Evolutionary conservation across 2,888 invertebrate genomes (phyloP).

Genomic region (Priocnemis perturbator): DNA sequence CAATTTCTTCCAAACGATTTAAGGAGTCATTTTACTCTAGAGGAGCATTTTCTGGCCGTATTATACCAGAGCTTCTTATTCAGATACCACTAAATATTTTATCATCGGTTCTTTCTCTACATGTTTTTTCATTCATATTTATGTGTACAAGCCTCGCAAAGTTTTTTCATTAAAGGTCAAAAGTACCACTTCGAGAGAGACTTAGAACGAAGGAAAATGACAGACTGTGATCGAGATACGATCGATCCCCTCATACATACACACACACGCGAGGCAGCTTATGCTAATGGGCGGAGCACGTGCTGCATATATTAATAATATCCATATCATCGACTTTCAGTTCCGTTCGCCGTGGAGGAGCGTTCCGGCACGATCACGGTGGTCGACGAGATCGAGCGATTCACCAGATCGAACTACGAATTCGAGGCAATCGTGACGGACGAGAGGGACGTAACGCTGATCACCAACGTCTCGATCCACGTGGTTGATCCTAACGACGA

Average conservation of each 20-base stretch:
- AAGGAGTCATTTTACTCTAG: too few species aligned
- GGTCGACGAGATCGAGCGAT: conserved; percentile 84
- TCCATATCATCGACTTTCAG: conserved; percentile 73
- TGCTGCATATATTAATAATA: conserved; percentile 38
- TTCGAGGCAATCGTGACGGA: conserved; percentile 89
- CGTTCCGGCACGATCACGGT: conserved; percentile 91
- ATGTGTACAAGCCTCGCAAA: too few species aligned
- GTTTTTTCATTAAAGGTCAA: too few species aligned
- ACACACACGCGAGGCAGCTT: conserved; percentile 9
- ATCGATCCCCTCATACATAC: too few species aligned
- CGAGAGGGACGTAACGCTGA: conserved; percentile 81
- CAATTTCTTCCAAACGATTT: too few species aligned
- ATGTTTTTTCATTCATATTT: too few species aligned
- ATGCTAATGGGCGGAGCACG: conserved; percentile 43
- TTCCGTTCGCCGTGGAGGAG: conserved; percentile 95
- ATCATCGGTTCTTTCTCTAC: too few species aligned
- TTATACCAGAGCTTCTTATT: too few species aligned
- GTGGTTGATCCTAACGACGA: conserved; percentile 87
- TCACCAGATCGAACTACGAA: conserved; percentile 82
- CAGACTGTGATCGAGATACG: conserved; percentile 13
- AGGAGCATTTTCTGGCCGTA: too few species aligned
- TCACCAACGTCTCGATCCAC: conserved; percentile 90
- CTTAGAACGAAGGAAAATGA: too few species aligned
- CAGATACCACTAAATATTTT: too few species aligned
- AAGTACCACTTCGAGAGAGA: too few species aligned